phyloP scores from a whole-genome alignment of 92 coral and sea anemone genomes.

The Virgularia gustaviana region DNA sequence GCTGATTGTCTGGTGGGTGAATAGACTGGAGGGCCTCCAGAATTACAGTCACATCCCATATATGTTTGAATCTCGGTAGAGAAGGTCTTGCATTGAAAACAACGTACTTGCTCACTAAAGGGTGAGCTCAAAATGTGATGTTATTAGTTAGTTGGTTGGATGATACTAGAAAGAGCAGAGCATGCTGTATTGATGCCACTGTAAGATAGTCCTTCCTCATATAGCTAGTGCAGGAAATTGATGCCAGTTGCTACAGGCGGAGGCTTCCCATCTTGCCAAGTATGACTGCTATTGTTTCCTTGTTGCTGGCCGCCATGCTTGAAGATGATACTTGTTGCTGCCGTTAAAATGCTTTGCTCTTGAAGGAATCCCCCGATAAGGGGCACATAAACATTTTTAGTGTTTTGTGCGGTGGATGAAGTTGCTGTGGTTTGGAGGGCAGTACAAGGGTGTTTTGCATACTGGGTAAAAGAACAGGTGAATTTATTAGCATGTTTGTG shows the following conservation, averaged over 20 bases:
- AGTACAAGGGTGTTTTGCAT: constrained; percentile 31
- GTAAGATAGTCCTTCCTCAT: not conserved
- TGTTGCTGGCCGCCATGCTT: constrained; percentile 2
- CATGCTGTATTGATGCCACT: not conserved
- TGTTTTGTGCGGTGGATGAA: constrained; percentile 30
- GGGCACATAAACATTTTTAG: constrained; percentile 35
- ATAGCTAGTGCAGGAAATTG: not conserved
- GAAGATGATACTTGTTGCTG: constrained; percentile 35
- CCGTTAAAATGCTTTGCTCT: constrained; percentile 20
- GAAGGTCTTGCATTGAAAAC: too few species aligned
- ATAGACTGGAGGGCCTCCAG: constrained; percentile 36
- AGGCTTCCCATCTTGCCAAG: not conserved
- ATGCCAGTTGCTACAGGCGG: not conserved
- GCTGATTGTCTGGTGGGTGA: constrained; percentile 33
- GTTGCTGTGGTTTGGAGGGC: constrained; percentile 26
- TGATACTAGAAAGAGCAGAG: too few species aligned
- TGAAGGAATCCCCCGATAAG: constrained; percentile 43
- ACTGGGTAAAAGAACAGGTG: constrained; percentile 33
- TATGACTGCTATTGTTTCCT: constrained; percentile 15
- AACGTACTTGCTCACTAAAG: too few species aligned
- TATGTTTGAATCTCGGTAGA: too few species aligned
- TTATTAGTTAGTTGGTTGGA: too few species aligned
- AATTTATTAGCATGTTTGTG: constrained; percentile 13
- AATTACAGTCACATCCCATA: too few species aligned
- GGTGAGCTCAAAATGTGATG: too few species aligned